Percentiles rank a stretch among this genome's conserved stretches.
Evolutionary conservation across 1,140 invertebrate species (phyloP).

Genomic region (Drosophila virilis): DNA sequence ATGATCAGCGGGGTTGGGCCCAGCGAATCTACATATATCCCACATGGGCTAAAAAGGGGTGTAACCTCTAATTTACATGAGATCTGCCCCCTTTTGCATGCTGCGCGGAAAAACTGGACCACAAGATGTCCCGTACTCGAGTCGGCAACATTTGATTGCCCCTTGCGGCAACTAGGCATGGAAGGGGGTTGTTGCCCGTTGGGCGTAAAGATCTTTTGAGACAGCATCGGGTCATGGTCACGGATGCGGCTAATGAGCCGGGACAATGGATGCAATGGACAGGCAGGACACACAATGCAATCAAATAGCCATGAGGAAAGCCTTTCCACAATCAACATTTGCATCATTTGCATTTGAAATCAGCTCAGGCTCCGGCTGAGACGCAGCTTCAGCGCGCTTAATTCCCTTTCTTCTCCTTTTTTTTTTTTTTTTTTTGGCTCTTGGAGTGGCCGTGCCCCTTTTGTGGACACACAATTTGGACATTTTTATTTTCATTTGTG

Average conservation of each 20-base stretch:
- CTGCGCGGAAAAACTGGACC: conserved; percentile 45
- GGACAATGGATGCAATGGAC: conserved; percentile 58
- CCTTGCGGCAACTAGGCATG: not conserved
- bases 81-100: conserved; percentile 23
- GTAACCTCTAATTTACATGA: conserved; percentile 68
- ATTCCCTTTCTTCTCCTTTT: not conserved
- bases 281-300: conserved; percentile 64
- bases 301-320: conserved; percentile 71
- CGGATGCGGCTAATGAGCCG: conserved; percentile 74
- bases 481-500: conserved; percentile 82
- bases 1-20: conserved; percentile 72
- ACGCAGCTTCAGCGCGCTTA: conserved; percentile 1
- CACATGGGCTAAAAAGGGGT: conserved; percentile 34
- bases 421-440: conserved; percentile 15
- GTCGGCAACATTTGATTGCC: conserved; percentile 42
- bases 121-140: conserved; percentile 25
- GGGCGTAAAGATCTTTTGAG: not conserved
- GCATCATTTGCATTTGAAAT: conserved; percentile 73
- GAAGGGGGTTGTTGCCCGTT: too few relatives aligned
- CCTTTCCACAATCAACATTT: conserved; percentile 13
- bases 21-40: conserved; percentile 5
- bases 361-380: conserved; percentile 49
- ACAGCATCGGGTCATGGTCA: conserved; percentile 54
- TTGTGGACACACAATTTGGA: conserved; percentile 77
- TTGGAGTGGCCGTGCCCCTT: conserved; percentile 44